These are phyloP conservation scores for Campoletis sonorensis DNA, from an alignment of 1,140 invertebrate species.

Conservation along the genomic window DNA sequence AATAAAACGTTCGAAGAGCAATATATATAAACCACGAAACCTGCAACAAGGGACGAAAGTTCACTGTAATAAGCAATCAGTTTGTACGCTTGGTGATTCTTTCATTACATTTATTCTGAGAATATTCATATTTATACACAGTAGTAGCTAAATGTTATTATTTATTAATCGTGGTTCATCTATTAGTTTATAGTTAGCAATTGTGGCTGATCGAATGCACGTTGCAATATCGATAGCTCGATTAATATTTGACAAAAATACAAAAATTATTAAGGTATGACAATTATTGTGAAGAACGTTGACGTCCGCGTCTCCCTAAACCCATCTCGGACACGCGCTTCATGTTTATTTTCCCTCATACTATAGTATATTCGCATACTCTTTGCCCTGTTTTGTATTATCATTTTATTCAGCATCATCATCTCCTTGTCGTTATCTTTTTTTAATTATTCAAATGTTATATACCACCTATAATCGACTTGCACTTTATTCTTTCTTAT, in stretches of 20 bases:
- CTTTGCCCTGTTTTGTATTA: conserved; percentile 35
- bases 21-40: too few species aligned
- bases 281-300: conserved; percentile 65
- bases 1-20: too few species aligned
- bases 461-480: conserved; percentile 44
- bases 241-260: conserved; percentile 72
- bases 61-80: background rate
- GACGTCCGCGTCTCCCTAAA: conserved; percentile 54
- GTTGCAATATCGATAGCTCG: conserved; percentile 64
- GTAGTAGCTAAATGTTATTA: conserved; percentile 62
- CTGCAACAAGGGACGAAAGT: too few species aligned
- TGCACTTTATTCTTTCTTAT: conserved; percentile 52
- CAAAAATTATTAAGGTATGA: conserved; percentile 69
- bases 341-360: conserved; percentile 17
- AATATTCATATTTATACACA: conserved; percentile 72
- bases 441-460: conserved; percentile 38
- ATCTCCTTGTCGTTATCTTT: conserved; percentile 49
- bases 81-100: conserved; percentile 50
- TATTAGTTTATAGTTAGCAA: conserved; percentile 57
- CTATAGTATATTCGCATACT: conserved; percentile 14
- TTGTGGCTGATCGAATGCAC: conserved; percentile 64
- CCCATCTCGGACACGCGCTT: conserved; percentile 16
- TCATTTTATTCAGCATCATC: conserved; percentile 48
- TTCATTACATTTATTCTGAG: conserved; percentile 69
- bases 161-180: conserved; percentile 63